phyloP scores from a whole-genome alignment of 2,113 vertebrate genomes.

The Paramisgurnus dabryanus region DNA sequence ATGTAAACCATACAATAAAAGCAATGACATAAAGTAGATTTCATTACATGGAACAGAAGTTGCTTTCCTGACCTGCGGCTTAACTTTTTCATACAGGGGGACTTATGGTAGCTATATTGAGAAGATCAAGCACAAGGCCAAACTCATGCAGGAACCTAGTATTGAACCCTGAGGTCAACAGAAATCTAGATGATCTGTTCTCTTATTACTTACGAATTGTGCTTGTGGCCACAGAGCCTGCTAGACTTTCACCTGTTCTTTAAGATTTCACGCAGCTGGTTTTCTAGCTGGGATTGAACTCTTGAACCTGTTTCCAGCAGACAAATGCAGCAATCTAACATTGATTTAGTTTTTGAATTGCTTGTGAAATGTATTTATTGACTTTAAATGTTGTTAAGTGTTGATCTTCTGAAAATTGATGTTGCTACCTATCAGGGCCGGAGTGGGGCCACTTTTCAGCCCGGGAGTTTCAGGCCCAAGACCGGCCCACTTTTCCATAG shows the following conservation, averaged over 20 bases:
- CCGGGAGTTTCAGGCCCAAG: no score
- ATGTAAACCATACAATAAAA: conserved; percentile 33
- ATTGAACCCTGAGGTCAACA: conserved; percentile 45
- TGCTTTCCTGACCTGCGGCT: conserved; percentile 33
- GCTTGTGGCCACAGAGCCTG: conserved; percentile 46
- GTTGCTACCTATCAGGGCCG: no score
- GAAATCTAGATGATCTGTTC: conserved; percentile 50
- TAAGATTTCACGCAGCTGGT: conserved; percentile 57
- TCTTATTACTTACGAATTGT: conserved; percentile 36
- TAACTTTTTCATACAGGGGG: conserved; percentile 47
- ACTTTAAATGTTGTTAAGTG: neutral
- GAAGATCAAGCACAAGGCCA: conserved; percentile 39
- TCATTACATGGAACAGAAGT: conserved; percentile 31
- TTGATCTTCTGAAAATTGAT: no score
- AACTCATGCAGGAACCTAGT: conserved; percentile 34
- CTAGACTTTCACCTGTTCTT: conserved; percentile 57
- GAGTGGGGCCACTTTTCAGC: no score
- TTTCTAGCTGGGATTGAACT: conserved; percentile 44
- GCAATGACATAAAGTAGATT: conserved; percentile 46
- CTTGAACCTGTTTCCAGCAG: conserved; percentile 9
- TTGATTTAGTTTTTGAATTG: neutral
- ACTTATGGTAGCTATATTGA: conserved; percentile 46
- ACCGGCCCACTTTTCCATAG: no score
- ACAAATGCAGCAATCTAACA: conserved; percentile 3
- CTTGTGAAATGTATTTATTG: neutral